Evolutionary conservation across 2,888 invertebrate genomes (phyloP).

Genomic region (Entomobrya multifasciata): DNA sequence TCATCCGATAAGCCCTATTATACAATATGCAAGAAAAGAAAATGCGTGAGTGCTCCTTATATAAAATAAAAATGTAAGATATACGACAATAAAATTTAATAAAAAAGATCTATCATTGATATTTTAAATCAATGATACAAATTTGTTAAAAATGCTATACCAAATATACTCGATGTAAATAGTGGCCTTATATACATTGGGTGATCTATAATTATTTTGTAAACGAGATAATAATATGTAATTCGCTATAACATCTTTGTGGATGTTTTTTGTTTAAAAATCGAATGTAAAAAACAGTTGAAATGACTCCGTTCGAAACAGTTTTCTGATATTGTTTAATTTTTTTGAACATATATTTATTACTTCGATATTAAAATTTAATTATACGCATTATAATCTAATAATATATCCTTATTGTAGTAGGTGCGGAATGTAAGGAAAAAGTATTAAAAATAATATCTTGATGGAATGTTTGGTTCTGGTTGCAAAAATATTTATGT

Average conservation of each 20-base stretch:
- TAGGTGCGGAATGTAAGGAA: slow-evolving; percentile 7
- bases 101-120: neutral
- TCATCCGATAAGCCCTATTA: slow-evolving; percentile 42
- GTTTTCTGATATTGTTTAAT: slow-evolving; percentile 38
- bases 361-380: slow-evolving; percentile 27
- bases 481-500: neutral
- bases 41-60: slow-evolving; percentile 11
- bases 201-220: neutral
- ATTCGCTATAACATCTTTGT: neutral
- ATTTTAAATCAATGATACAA: slow-evolving; percentile 16
- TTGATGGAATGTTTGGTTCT: slow-evolving; percentile 19
- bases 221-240: neutral
- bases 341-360: slow-evolving; percentile 37
- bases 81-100: slow-evolving; percentile 8
- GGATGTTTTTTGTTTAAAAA: neutral
- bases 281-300: neutral
- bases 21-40: slow-evolving; percentile 34
- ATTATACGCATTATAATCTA: slow-evolving; percentile 24
- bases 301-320: neutral
- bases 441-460: slow-evolving; percentile 47
- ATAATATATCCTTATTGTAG: slow-evolving; percentile 6
- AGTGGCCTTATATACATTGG: neutral
- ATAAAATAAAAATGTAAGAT: neutral
- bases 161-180: slow-evolving; percentile 67
- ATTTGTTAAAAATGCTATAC: slow-evolving; percentile 18